Percentiles rank a stretch among this genome's conserved stretches.
These are phyloP conservation scores for Pycnomerus fuliginosus DNA, from an alignment of 2,888 invertebrate species.

Conservation along the genomic window DNA sequence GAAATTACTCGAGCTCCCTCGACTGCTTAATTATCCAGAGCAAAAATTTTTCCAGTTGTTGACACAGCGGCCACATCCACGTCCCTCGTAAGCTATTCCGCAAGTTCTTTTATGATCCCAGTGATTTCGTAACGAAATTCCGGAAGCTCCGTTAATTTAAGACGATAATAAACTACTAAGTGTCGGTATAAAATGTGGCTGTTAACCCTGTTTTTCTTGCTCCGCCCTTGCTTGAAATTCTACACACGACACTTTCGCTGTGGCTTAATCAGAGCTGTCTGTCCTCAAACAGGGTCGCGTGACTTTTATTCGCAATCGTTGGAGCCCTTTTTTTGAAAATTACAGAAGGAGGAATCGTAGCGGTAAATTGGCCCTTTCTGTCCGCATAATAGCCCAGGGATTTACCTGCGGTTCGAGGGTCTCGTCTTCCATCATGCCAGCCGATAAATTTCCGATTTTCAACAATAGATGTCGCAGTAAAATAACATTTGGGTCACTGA, in stretches of 20 bases:
- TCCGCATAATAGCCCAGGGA: conserved; percentile 10
- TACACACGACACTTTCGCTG: no score
- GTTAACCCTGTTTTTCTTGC: no score
- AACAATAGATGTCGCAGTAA: conserved; percentile 16
- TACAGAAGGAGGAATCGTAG: conserved; percentile 1
- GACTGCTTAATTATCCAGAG: no score
- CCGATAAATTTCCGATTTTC: conserved; percentile 19
- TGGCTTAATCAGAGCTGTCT: no score
- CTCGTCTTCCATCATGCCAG: conserved; percentile 12
- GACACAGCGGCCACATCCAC: no score
- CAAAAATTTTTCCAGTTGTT: no score
- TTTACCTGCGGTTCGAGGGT: conserved; percentile 14
- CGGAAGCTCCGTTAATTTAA: conserved; percentile 9
- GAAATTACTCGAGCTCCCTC: no score
- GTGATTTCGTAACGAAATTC: conserved; percentile 11
- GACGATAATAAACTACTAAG: conserved; percentile 13
- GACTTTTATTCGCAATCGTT: conserved; percentile 12
- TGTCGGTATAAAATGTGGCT: no score
- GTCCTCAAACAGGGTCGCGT: conserved; percentile 8
- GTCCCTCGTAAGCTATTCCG: no score
- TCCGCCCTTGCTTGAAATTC: no score
- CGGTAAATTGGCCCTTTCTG: conserved; percentile 14
- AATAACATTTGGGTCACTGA: no score
- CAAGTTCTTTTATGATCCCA: no score
- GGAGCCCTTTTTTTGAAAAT: not conserved